Percentiles rank a stretch among this genome's conserved stretches.
Conservation (phyloP, 2,797 vertebrate species). For the Orestias chungarensis region DNA sequence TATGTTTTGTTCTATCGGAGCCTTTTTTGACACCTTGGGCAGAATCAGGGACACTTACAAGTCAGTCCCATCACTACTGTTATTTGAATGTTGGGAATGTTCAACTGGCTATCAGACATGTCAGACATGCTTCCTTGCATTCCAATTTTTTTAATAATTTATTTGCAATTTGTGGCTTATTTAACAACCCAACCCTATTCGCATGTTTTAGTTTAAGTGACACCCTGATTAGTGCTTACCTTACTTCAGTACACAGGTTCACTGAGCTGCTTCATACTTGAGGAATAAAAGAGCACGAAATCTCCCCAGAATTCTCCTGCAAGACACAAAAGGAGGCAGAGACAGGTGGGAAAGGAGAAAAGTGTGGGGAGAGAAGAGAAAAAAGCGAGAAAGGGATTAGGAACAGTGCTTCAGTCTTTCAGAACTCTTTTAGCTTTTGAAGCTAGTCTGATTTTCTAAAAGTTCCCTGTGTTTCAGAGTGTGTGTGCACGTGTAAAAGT, state of each 20-base stretch:
- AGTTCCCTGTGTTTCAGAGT: slow-evolving; percentile 31
- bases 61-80: not conserved
- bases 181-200: not conserved
- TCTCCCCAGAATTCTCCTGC: slow-evolving; percentile 80
- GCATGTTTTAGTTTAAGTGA: slow-evolving; percentile 33
- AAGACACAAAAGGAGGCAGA: slow-evolving; percentile 41
- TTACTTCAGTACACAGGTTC: slow-evolving; percentile 62
- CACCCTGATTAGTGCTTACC: slow-evolving; percentile 51
- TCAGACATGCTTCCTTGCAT: not conserved
- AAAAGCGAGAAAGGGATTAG: slow-evolving; percentile 59
- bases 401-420: slow-evolving; percentile 51
- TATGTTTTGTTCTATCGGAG: not conserved
- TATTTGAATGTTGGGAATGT: not conserved
- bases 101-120: not conserved
- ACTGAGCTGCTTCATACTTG: slow-evolving; percentile 73
- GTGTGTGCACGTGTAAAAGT: not conserved
- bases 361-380: slow-evolving; percentile 12
- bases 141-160: not conserved
- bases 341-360: slow-evolving; percentile 11
- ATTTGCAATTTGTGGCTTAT: not conserved
- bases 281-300: slow-evolving; percentile 75
- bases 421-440: slow-evolving; percentile 50
- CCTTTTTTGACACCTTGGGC: not conserved
- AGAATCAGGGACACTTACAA: not conserved
- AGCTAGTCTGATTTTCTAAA: slow-evolving; percentile 47